These are phyloP conservation scores for Nasonia oneida DNA, from an alignment of 2,888 invertebrate genomes.

Conservation along the genomic window DNA sequence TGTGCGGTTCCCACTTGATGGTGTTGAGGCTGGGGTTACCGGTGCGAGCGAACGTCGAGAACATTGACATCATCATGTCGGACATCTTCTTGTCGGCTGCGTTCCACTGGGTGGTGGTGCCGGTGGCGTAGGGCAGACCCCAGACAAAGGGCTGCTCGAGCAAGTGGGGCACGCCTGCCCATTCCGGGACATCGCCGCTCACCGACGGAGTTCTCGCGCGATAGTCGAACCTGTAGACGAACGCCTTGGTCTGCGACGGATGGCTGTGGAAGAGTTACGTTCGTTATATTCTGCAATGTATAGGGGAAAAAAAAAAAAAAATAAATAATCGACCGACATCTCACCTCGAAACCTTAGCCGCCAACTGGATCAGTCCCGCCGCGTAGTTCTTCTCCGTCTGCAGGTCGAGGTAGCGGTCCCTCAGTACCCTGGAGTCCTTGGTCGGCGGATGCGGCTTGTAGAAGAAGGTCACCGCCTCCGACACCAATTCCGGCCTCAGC, in stretches of 20 bases:
- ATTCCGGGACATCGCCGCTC: constrained; percentile 85
- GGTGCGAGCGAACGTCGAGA: constrained; percentile 89
- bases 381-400: constrained; percentile 88
- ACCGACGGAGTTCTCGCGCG: constrained; percentile 84
- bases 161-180: constrained; percentile 91
- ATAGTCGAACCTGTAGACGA: constrained; percentile 86
- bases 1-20: constrained; percentile 88
- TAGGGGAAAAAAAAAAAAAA: neutral
- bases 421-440: constrained; percentile 82
- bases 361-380: constrained; percentile 86
- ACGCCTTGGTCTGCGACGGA: constrained; percentile 81
- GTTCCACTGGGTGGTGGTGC: constrained; percentile 84
- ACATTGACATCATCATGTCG: constrained; percentile 90
- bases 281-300: neutral
- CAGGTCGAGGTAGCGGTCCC: constrained; percentile 86
- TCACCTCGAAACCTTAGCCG: constrained; percentile 83
- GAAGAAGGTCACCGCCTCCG: constrained; percentile 88
- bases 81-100: constrained; percentile 88
- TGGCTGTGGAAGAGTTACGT: constrained; percentile 67
- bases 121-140: constrained; percentile 86
- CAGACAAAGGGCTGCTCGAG: constrained; percentile 91
- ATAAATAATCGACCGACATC: constrained; percentile 61
- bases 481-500: constrained; percentile 74
- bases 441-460: constrained; percentile 86
- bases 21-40: constrained; percentile 83